phyloP scores from a whole-genome alignment of 2,888 invertebrate species.

The Xanthostigma xanthostigma region DNA sequence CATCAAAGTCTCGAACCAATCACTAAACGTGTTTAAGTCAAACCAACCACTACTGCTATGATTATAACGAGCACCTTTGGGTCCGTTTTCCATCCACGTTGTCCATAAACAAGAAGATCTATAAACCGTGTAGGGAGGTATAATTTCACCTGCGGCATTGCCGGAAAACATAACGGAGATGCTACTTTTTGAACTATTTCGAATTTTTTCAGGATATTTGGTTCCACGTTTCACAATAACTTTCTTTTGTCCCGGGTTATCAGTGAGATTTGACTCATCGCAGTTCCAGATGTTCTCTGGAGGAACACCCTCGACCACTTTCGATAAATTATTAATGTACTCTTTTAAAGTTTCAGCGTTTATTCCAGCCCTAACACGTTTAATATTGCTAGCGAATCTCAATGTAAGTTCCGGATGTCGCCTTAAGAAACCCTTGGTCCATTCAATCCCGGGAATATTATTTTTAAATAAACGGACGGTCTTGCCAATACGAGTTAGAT shows the following conservation, averaged over 20 bases:
- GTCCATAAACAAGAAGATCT: slow-evolving; percentile 19
- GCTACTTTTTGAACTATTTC: slow-evolving; percentile 18
- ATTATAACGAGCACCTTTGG: slow-evolving; percentile 20
- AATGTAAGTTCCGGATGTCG: slow-evolving; percentile 9
- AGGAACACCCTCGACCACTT: slow-evolving; percentile 10
- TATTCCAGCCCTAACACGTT: slow-evolving; percentile 12
- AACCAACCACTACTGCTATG: slow-evolving; percentile 19
- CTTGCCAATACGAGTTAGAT: slow-evolving; percentile 10
- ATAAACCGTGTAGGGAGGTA: slow-evolving; percentile 21
- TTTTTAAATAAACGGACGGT: slow-evolving; percentile 12
- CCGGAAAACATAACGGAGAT: slow-evolving; percentile 22
- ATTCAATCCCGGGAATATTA: slow-evolving; percentile 17
- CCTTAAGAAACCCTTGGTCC: slow-evolving; percentile 12
- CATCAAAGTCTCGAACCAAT: slow-evolving; percentile 14
- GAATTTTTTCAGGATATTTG: slow-evolving; percentile 21
- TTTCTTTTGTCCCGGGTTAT: slow-evolving; percentile 20
- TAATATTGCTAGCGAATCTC: slow-evolving; percentile 13
- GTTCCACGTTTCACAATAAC: slow-evolving; percentile 16
- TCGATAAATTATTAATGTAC: slow-evolving; percentile 13
- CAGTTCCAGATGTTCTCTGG: slow-evolving; percentile 19
- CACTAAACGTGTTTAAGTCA: slow-evolving; percentile 13
- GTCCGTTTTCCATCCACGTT: slow-evolving; percentile 24
- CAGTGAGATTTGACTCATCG: slow-evolving; percentile 21
- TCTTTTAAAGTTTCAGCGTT: slow-evolving; percentile 9
- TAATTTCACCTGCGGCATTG: slow-evolving; percentile 18